Conservation (phyloP, 2,797 vertebrate genomes). For the Amblyopsis hoosieri region DNA sequence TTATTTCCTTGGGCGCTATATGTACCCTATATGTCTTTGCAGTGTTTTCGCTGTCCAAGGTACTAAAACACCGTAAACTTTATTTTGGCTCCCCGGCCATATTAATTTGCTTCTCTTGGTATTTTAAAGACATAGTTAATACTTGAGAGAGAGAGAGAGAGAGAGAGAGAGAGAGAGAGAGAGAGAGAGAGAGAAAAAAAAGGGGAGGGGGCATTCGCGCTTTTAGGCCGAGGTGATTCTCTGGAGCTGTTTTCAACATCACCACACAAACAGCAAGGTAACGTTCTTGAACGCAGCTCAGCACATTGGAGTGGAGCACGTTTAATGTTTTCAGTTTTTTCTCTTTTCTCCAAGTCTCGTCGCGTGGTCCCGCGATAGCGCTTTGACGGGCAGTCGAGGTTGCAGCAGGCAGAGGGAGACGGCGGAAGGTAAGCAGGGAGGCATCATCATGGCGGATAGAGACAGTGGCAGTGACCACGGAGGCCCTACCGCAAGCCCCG, state of each 20-base stretch:
- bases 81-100: too few species aligned
- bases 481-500: slow-evolving; percentile 87
- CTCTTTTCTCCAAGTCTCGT: slow-evolving; percentile 21
- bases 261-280: slow-evolving; percentile 11
- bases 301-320: slow-evolving; percentile 28
- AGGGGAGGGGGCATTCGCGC: not conserved
- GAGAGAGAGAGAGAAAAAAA: slow-evolving; percentile 27
- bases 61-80: too few species aligned
- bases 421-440: slow-evolving; percentile 86
- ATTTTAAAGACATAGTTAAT: too few species aligned
- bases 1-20: too few species aligned
- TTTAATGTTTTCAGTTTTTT: slow-evolving; percentile 52
- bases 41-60: too few species aligned
- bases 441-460: slow-evolving; percentile 98
- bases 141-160: not conserved
- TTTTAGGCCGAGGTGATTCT: not conserved
- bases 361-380: slow-evolving; percentile 86
- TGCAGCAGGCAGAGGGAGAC: slow-evolving; percentile 86
- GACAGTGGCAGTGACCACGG: slow-evolving; percentile 97
- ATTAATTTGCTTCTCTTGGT: too few species aligned
- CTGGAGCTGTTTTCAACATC: not conserved
- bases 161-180: slow-evolving; percentile 21
- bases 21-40: too few species aligned
- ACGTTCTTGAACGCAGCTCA: slow-evolving; percentile 63
- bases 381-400: slow-evolving; percentile 84